Evolutionary conservation across 2,888 invertebrate genomes (phyloP), one percentile per base, ranked within the genome.

Genomic region (Altica lythri): DNA sequence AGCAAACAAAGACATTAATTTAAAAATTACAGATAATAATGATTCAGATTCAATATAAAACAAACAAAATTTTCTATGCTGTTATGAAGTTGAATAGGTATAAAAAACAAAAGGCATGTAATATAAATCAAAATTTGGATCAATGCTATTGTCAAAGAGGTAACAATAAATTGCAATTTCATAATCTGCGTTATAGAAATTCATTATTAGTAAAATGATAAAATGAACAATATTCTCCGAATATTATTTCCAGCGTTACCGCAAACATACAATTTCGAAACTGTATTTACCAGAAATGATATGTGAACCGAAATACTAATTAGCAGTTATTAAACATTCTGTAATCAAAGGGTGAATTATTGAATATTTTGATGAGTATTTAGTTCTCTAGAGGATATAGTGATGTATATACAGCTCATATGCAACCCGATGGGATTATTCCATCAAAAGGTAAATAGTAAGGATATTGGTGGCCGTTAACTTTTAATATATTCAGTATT

Each of bases 311-410:
- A 43, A 53, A 48, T 25, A 13, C 16, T 53, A 32, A 55, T 51
- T 42, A 47, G 55, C 47, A 47, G 47, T 55, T 51, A 55, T 55
- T 51, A 50, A 51, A 51, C 55, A 44, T 34, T 42, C 45, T 34
- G 35, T 14, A 35, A 51, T 50, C 47, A 43, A 16, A 50, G 50
- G 30, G 27, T 38, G 50, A 51, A 42, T 43, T 51, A 51, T 51
- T 55, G 55, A 43, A 47, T 55, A 51, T 51, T 51, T 55, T 51
- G 51, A 47, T 51, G 40, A 43, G 43, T 37, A 45, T 30, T 35
- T n/a, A 17, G 43, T 35, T 35, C 53, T 42, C 34, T 34, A 13
- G 35, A n/a, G 27, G 34, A 42, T 42, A 30, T n/a, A 19, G 25
- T 25, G 46, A 47, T 35, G 27, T 35, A 34, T 2, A 2, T 8